Evolutionary conservation across 2,113 vertebrate genomes (phyloP).

Genomic region (Glaucomys volans): DNA sequence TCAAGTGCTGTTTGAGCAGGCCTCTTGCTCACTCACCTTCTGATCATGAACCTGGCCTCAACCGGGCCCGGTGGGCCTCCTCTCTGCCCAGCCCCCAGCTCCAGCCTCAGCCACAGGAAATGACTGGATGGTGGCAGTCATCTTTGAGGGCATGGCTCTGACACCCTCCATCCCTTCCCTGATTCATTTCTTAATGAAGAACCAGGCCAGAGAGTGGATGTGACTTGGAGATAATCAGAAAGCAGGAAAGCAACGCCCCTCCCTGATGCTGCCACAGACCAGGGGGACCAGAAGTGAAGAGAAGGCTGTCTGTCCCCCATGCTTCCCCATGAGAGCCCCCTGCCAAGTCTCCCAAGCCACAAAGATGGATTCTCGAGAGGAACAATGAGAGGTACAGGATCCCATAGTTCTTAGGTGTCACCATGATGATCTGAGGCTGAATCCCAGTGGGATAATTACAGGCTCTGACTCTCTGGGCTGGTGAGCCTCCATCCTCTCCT

Average conservation of each 20-base stretch:
- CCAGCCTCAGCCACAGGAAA: not conserved
- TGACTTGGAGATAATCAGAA: not conserved
- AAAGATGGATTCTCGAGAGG: not conserved
- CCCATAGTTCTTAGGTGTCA: no score
- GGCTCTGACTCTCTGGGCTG: not conserved
- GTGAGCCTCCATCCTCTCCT: not conserved
- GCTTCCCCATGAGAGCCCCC: not conserved
- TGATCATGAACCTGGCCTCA: not conserved
- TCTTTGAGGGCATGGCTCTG: not conserved
- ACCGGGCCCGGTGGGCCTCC: not conserved
- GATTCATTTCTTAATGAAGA: not conserved
- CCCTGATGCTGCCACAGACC: accelerated
- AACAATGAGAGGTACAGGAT: not conserved
- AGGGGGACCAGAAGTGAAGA: not conserved
- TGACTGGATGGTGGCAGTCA: not conserved
- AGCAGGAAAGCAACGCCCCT: not conserved
- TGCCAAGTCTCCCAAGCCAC: not conserved
- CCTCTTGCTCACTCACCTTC: not conserved
- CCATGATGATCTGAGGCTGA: not conserved
- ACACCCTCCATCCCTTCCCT: not conserved
- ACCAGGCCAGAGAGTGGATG: not conserved
- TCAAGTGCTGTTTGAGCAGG: not conserved
- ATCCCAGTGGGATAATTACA: no score
- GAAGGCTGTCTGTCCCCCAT: accelerated
- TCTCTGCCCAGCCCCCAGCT: not conserved